Evolutionary conservation across 2,888 invertebrate species (phyloP).

Genomic region (Dicyrtoma fusca): DNA sequence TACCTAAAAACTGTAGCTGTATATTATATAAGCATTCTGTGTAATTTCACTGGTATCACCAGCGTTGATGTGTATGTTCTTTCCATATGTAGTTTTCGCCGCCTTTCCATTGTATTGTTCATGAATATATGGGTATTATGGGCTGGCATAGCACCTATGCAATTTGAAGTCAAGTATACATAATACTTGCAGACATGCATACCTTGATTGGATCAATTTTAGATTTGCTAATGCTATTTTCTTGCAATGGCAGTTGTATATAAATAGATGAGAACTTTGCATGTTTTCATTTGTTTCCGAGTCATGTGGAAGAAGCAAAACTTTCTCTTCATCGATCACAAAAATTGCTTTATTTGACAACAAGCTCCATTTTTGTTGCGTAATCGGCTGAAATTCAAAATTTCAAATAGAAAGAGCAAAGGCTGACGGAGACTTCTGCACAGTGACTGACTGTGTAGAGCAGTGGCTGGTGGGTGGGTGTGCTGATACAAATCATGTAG

Average conservation of each 20-base stretch:
- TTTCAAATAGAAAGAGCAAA: no score
- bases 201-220: background rate
- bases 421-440: no score
- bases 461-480: background rate
- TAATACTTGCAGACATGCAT: no score
- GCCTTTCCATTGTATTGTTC: no score
- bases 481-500: background rate
- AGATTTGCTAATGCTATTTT: slow-evolving; percentile 16
- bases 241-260: background rate
- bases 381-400: background rate
- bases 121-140: no score
- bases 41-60: no score
- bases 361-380: slow-evolving; percentile 6
- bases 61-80: no score
- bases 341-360: slow-evolving; percentile 28
- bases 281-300: slow-evolving; percentile 20
- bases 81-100: no score
- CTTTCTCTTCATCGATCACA: slow-evolving; percentile 28
- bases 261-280: slow-evolving; percentile 25
- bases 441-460: background rate
- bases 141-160: no score
- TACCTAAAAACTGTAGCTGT: no score
- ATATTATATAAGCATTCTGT: no score
- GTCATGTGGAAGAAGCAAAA: background rate
- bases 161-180: no score